A percentile compares a stretch with the other conserved stretches of the same genome.
Conservation (phyloP, 2,888 invertebrate species). For the Habroteleia sp. region DNA sequence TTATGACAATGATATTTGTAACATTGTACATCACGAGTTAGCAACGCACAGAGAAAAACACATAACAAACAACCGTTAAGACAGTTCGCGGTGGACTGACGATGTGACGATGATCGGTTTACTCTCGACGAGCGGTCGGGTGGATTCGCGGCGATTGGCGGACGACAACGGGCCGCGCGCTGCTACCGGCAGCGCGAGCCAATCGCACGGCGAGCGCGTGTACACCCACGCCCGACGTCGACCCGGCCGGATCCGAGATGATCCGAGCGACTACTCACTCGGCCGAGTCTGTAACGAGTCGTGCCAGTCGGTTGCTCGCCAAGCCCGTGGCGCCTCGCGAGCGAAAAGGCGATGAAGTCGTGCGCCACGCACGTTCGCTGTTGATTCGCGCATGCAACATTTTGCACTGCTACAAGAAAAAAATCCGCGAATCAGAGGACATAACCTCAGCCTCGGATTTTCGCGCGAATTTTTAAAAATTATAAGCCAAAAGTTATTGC, state of each 20-base stretch:
- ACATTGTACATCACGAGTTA: no score
- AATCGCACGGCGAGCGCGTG: conserved; percentile 73
- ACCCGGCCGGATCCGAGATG: conserved; percentile 29
- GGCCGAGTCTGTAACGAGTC: conserved; percentile 1
- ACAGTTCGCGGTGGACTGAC: no score
- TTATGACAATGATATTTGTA: no score
- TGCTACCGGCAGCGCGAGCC: conserved; percentile 64
- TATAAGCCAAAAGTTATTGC: no score
- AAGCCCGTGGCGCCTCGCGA: conserved; percentile 78
- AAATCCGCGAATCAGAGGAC: conserved; percentile 6
- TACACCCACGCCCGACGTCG: no score
- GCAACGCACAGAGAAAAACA: no score
- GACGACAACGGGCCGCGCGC: conserved; percentile 64
- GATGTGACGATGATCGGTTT: no score
- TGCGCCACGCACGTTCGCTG: conserved; percentile 8
- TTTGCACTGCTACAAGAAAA: neutral
- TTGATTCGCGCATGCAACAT: neutral
- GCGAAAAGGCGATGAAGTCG: conserved; percentile 65
- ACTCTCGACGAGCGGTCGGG: neutral
- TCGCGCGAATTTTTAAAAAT: neutral
- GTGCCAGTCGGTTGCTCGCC: conserved; percentile 75
- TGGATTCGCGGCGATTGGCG: conserved; percentile 69
- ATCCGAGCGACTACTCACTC: conserved; percentile 10
- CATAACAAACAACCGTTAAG: no score
- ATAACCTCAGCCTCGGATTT: conserved; percentile 23